phyloP scores from a whole-genome alignment of 1,140 invertebrate species.

The Heliconius nattereri region DNA sequence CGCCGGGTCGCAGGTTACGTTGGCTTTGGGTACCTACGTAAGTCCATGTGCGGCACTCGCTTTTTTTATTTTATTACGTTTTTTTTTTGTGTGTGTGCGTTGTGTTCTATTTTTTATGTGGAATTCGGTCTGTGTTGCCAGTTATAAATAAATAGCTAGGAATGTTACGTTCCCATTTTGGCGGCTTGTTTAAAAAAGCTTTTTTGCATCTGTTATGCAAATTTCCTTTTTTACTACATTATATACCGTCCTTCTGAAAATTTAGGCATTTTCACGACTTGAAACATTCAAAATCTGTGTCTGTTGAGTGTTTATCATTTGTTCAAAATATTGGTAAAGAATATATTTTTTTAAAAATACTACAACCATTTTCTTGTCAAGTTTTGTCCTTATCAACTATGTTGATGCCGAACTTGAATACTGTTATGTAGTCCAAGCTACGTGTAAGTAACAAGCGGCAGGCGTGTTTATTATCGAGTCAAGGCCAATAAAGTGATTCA shows the following conservation, averaged over 20 bases:
- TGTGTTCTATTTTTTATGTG: neutral
- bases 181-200: no score
- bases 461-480: conserved; percentile 27
- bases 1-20: conserved; percentile 71
- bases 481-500: conserved; percentile 15
- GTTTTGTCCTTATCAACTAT: conserved; percentile 1
- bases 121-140: no score
- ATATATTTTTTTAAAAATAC: neutral
- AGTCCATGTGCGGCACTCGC: conserved; percentile 26
- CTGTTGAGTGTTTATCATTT: no score
- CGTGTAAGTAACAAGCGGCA: conserved; percentile 23
- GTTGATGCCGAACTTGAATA: conserved; percentile 30
- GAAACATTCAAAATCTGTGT: no score
- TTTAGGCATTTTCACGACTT: no score
- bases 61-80: conserved; percentile 23
- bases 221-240: no score
- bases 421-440: conserved; percentile 29
- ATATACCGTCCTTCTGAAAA: no score
- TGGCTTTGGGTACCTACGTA: conserved; percentile 41
- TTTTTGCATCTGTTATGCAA: no score
- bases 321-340: no score
- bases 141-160: neutral
- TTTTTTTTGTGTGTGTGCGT: neutral
- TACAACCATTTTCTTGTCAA: neutral
- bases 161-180: neutral